A percentile compares a stretch with the other conserved stretches of the same genome.
Conservation (phyloP, 2,888 invertebrate species). For the Orthosia gracilis region DNA sequence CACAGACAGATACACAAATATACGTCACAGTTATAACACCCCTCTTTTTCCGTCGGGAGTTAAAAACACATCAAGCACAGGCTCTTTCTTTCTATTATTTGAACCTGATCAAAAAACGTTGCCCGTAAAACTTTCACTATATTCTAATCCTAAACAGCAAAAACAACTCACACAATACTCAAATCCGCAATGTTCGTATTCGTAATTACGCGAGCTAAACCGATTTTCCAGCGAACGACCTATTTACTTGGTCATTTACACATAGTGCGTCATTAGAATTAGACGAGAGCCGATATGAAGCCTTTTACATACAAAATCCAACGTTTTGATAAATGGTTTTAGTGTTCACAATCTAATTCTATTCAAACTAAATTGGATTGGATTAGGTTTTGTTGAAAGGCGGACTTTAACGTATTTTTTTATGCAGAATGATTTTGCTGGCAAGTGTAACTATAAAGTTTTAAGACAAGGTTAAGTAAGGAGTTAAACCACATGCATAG, state of each 20-base stretch:
- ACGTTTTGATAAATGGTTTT: slow-evolving; percentile 71
- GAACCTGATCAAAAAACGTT: not conserved
- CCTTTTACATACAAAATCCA: slow-evolving; percentile 69
- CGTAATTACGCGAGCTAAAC: slow-evolving; percentile 22
- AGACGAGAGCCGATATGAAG: slow-evolving; percentile 65
- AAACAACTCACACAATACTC: slow-evolving; percentile 9
- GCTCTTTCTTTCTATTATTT: no score
- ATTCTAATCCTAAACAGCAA: not conserved
- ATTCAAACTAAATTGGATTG: slow-evolving; percentile 73
- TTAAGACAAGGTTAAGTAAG: not conserved
- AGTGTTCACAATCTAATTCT: slow-evolving; percentile 59
- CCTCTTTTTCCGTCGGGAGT: no score
- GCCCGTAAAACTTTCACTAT: not conserved
- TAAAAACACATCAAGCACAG: no score
- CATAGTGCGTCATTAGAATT: slow-evolving; percentile 53
- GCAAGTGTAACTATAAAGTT: slow-evolving; percentile 17
- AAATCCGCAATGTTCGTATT: slow-evolving; percentile 29
- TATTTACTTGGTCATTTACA: slow-evolving; percentile 49
- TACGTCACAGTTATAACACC: no score
- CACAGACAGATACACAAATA: no score
- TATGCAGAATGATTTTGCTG: slow-evolving; percentile 26
- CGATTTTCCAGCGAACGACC: slow-evolving; percentile 32
- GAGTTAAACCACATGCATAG: no score
- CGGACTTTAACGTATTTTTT: slow-evolving; percentile 37
- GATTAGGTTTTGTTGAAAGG: slow-evolving; percentile 52